Evolutionary conservation across 1,140 invertebrate genomes (phyloP).

Genomic region (Rhagoletis zephyria): DNA sequence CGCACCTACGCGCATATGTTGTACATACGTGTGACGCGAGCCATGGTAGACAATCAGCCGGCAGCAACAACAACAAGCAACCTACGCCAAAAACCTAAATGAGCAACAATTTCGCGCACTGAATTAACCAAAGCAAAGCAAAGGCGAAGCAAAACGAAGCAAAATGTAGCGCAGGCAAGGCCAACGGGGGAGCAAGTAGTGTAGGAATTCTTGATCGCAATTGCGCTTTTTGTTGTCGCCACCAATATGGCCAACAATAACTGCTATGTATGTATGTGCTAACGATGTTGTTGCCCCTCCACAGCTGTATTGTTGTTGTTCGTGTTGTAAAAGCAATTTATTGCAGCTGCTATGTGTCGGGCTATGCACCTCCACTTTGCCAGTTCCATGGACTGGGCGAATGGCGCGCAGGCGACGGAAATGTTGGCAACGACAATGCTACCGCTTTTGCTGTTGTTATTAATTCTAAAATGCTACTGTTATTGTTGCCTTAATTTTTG

Average conservation of each 20-base stretch:
- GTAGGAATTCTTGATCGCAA: not conserved
- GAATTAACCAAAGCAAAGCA: constrained; percentile 33
- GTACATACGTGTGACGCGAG: not conserved
- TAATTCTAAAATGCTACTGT: not conserved
- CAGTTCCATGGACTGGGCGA: not conserved
- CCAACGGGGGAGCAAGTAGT: not conserved
- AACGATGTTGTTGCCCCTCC: not conserved
- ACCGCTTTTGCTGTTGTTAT: not conserved
- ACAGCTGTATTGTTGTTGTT: not conserved
- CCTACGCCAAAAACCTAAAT: not conserved
- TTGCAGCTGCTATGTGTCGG: not conserved
- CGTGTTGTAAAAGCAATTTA: constrained; percentile 16
- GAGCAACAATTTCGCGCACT: constrained; percentile 44
- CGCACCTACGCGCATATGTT: too few species aligned
- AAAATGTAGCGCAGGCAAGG: not conserved
- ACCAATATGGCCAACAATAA: constrained; percentile 2
- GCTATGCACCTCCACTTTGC: not conserved
- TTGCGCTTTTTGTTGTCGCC: constrained; percentile 46
- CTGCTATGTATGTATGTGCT: too few species aligned
- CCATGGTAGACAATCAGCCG: not conserved
- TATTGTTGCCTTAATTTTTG: not conserved
- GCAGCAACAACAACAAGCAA: constrained; percentile 24
- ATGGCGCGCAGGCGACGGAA: constrained; percentile 16
- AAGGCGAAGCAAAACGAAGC: not conserved
- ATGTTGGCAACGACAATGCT: not conserved